These are phyloP conservation scores for Seladonia tumulorum DNA, from an alignment of 2,888 invertebrate species.

Conservation along the genomic window DNA sequence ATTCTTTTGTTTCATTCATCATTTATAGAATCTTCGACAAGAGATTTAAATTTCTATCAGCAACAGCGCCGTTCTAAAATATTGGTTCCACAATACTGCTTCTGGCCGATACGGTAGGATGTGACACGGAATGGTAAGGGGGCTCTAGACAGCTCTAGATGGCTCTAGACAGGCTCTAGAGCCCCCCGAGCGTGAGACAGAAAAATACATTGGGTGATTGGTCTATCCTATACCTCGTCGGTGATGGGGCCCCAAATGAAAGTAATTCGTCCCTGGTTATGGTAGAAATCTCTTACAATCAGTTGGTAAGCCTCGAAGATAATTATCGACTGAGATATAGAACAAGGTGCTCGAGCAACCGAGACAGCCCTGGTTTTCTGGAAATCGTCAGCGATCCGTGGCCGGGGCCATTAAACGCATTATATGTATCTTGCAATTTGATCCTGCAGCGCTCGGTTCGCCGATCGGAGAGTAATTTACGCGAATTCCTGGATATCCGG, in stretches of 20 bases:
- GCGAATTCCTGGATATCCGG: conserved; percentile 77
- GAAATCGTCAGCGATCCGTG: conserved; percentile 80
- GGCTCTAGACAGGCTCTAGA: too few relatives aligned
- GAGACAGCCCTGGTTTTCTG: conserved; percentile 80
- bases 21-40: too few relatives aligned
- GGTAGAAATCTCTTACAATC: conserved; percentile 28
- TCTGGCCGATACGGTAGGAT: too few relatives aligned
- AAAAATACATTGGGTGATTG: too few relatives aligned
- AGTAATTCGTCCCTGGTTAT: conserved; percentile 32
- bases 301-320: conserved; percentile 46
- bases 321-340: conserved; percentile 19
- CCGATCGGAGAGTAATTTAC: conserved; percentile 79
- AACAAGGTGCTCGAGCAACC: conserved; percentile 39
- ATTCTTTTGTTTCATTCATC: too few relatives aligned
- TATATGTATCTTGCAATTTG: conserved; percentile 82
- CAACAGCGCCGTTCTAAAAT: too few relatives aligned
- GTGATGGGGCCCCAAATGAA: conserved; percentile 17
- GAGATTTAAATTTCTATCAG: too few relatives aligned
- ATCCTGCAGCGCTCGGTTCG: conserved; percentile 77
- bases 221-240: too few relatives aligned
- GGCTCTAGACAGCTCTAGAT: too few relatives aligned
- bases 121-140: too few relatives aligned
- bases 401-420: conserved; percentile 82
- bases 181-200: too few relatives aligned
- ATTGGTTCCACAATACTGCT: too few relatives aligned